Evolutionary conservation across 2,113 vertebrate genomes (phyloP).

Genomic region (Fulica atra): DNA sequence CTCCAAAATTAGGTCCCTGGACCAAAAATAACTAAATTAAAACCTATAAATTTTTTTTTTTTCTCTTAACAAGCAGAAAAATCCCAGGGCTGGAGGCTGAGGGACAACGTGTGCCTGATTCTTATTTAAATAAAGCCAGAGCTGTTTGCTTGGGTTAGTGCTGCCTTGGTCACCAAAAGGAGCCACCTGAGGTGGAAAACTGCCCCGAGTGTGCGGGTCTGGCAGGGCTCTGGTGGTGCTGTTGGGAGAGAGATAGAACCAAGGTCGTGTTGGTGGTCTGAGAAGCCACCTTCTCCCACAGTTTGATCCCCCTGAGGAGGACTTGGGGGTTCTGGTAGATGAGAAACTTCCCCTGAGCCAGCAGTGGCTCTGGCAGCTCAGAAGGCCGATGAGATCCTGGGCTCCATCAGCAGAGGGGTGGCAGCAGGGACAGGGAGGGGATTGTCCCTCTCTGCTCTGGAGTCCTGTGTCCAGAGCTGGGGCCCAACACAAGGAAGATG

Average conservation of each 20-base stretch:
- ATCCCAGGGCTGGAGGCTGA: slow-evolving; percentile 32
- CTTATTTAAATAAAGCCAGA: background rate
- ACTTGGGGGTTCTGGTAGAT: too few relatives aligned
- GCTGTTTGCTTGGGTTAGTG: background rate
- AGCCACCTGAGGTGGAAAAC: background rate
- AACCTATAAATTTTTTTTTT: slow-evolving; percentile 31
- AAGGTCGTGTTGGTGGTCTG: accelerated
- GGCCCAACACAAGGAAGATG: too few relatives aligned
- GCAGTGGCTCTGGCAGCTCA: too few relatives aligned
- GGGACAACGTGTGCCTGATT: slow-evolving; percentile 24
- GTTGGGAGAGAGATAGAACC: background rate
- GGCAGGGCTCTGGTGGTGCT: accelerated
- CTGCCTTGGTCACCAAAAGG: background rate
- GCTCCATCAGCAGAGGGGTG: too few relatives aligned
- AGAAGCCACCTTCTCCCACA: background rate
- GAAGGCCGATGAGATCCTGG: too few relatives aligned
- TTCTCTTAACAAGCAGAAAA: slow-evolving; percentile 36
- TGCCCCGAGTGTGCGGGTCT: accelerated
- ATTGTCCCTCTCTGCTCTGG: too few relatives aligned
- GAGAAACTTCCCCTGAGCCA: too few relatives aligned
- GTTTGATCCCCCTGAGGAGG: background rate
- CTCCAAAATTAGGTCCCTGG: slow-evolving; percentile 53
- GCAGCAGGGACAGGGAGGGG: too few relatives aligned
- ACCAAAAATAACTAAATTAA: slow-evolving; percentile 56
- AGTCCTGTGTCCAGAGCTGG: too few relatives aligned